Evolutionary conservation across 2,888 invertebrate species (phyloP).

Genomic region (Tachina grossa): DNA sequence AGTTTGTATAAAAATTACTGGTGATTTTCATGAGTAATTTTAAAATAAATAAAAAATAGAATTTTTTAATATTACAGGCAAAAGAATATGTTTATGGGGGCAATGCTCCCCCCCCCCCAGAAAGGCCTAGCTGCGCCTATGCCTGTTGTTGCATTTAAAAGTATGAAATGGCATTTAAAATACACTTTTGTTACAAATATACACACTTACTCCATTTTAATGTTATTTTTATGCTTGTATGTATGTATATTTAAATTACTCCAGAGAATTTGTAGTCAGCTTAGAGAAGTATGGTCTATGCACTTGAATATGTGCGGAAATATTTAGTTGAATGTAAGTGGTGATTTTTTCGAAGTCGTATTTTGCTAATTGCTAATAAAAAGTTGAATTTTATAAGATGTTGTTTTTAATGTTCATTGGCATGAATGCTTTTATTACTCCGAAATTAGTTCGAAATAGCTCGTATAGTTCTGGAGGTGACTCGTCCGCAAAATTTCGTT

Average conservation of each 20-base stretch:
- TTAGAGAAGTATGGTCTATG: constrained; percentile 27
- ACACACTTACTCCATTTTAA: constrained; percentile 14
- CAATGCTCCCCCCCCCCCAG: too few relatives aligned
- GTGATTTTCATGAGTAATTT: too few relatives aligned
- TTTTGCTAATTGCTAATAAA: neutral
- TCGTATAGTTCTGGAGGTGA: too few relatives aligned
- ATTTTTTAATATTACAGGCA: too few relatives aligned
- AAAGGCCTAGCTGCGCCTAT: too few relatives aligned
- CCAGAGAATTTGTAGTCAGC: constrained; percentile 57
- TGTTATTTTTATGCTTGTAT: constrained; percentile 21
- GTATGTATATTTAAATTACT: constrained; percentile 64
- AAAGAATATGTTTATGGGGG: too few relatives aligned
- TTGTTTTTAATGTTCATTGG: too few relatives aligned
- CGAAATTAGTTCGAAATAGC: too few relatives aligned
- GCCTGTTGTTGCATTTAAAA: constrained; percentile 70
- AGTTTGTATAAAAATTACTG: too few relatives aligned
- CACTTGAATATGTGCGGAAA: neutral
- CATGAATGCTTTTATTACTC: too few relatives aligned
- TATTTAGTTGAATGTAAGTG: neutral
- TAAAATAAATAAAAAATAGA: too few relatives aligned
- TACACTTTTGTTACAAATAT: constrained; percentile 64
- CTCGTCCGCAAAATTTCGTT: too few relatives aligned
- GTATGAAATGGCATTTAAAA: constrained; percentile 69
- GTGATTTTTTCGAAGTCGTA: neutral
- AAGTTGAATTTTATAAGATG: neutral